These are phyloP conservation scores for Cygnus olor DNA, from an alignment of 2,797 vertebrate genomes.

Conservation along the genomic window DNA sequence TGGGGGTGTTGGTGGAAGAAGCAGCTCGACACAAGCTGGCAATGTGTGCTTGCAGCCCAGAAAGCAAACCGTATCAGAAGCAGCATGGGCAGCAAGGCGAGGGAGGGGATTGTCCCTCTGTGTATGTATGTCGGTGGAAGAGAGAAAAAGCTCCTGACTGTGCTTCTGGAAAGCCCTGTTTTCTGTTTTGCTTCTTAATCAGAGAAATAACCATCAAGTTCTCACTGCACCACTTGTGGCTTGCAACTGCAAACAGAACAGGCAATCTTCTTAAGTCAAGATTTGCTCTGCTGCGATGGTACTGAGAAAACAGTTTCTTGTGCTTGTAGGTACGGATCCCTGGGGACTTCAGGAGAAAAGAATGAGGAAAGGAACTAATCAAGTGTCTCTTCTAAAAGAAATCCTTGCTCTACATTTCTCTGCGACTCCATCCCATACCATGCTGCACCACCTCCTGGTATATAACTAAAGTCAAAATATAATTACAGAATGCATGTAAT, in stretches of 20 bases:
- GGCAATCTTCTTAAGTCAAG: not conserved
- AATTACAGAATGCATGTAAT: not conserved
- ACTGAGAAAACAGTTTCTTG: not conserved
- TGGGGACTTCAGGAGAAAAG: not conserved
- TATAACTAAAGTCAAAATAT: not conserved
- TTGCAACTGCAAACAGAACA: not conserved
- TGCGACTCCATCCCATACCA: not conserved
- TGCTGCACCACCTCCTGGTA: not conserved
- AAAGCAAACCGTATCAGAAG: too few relatives aligned
- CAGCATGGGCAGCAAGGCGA: too few relatives aligned
- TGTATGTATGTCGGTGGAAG: not conserved
- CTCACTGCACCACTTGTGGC: not conserved
- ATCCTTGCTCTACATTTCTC: not conserved
- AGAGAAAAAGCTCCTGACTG: not conserved
- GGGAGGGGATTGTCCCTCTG: too few relatives aligned
- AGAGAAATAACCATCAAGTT: not conserved
- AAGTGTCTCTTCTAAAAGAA: not conserved
- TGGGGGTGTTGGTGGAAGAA: too few relatives aligned
- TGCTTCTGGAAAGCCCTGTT: not conserved
- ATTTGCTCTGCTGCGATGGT: not conserved
- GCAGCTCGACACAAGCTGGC: too few relatives aligned
- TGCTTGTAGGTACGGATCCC: not conserved
- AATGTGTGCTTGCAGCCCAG: too few relatives aligned
- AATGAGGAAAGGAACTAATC: not conserved
- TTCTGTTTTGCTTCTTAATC: not conserved